These are phyloP conservation scores for Acleris holmiana DNA, from an alignment of 2,888 invertebrate species.

Conservation along the genomic window DNA sequence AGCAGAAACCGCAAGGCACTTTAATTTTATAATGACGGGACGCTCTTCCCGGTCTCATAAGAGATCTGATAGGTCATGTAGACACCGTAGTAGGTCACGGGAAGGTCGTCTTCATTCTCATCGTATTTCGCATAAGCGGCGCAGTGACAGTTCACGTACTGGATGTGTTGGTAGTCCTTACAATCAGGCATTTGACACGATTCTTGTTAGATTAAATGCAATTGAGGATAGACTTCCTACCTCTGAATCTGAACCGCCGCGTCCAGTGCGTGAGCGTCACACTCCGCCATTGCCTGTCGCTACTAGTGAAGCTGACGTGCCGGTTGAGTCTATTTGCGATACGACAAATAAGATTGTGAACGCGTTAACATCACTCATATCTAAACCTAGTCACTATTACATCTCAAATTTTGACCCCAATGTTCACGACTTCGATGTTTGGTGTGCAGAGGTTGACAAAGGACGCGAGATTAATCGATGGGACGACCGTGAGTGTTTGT, in stretches of 20 bases:
- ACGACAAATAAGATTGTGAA: not conserved
- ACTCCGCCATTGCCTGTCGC: not conserved
- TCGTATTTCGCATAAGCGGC: not conserved
- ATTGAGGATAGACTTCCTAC: not conserved
- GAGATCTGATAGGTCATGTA: not conserved
- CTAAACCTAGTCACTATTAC: constrained; percentile 1
- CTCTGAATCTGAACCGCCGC: not conserved
- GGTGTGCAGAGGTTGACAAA: constrained; percentile 40
- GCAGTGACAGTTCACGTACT: not conserved
- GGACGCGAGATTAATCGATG: constrained; percentile 10
- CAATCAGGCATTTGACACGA: not conserved
- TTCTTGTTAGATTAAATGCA: not conserved
- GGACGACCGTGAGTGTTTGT: constrained; percentile 10
- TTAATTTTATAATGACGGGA: not conserved
- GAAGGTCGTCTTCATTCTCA: not conserved
- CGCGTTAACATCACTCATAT: not conserved
- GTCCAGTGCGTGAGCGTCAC: not conserved
- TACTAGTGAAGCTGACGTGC: not conserved
- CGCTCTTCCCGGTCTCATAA: not conserved
- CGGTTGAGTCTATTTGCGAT: not conserved
- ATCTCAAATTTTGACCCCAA: constrained; percentile 33
- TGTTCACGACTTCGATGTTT: constrained; percentile 38
- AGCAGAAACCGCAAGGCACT: not conserved
- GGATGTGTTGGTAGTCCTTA: not conserved
- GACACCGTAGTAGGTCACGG: not conserved